These are phyloP conservation scores for Andrena flavipes DNA, from an alignment of 2,888 invertebrate species.

Conservation along the genomic window DNA sequence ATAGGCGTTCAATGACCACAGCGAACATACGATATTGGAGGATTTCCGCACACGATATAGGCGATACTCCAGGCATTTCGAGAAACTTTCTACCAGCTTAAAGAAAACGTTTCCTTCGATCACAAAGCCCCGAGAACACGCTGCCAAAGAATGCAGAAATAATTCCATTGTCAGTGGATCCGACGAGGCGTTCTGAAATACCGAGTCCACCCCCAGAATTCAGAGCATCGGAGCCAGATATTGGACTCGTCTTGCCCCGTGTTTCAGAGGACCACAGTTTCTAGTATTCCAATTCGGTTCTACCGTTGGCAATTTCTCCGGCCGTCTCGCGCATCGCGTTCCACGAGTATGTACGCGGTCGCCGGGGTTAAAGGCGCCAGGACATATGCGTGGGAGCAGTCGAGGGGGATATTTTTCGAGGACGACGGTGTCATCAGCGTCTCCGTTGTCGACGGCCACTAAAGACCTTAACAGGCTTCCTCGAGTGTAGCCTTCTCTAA, in stretches of 20 bases:
- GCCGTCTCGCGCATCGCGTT: neutral
- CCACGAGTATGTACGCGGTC: neutral
- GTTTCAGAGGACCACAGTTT: neutral
- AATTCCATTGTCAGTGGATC: too few species aligned
- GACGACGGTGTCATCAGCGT: slow-evolving; percentile 57
- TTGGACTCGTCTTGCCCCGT: neutral
- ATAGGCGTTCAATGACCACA: too few species aligned
- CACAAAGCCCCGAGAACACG: too few species aligned
- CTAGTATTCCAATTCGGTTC: neutral
- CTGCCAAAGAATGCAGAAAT: too few species aligned
- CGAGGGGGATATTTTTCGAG: slow-evolving; percentile 51
- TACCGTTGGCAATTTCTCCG: neutral
- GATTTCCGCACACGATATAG: too few species aligned
- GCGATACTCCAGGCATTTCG: too few species aligned
- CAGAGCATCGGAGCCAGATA: neutral
- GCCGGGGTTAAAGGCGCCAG: slow-evolving; percentile 28
- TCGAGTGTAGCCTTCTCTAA: slow-evolving; percentile 68
- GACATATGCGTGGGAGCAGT: slow-evolving; percentile 30
- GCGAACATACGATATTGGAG: too few species aligned
- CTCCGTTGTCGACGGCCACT: slow-evolving; percentile 61
- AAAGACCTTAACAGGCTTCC: slow-evolving; percentile 77
- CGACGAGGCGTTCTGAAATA: too few species aligned
- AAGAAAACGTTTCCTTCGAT: too few species aligned
- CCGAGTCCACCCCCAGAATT: neutral
- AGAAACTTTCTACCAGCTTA: too few species aligned